Evolutionary conservation across 23 tunicate species (phyloP).

Genomic region (Clavelina lepadiformis): DNA sequence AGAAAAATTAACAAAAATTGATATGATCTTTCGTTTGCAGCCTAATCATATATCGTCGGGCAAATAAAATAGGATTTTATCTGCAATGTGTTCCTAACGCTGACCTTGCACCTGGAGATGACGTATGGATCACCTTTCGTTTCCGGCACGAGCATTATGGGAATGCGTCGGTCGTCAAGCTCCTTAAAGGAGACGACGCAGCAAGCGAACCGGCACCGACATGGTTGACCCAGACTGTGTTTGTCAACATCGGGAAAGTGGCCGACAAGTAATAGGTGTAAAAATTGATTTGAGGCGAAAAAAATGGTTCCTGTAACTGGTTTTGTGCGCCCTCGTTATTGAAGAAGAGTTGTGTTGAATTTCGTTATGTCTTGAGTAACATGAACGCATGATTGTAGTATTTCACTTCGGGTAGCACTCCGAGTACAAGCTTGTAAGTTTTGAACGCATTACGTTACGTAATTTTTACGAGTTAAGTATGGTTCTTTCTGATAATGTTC

Average conservation of each 20-base stretch:
- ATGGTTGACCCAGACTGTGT: conserved; percentile 57
- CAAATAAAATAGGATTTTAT: conserved; percentile 71
- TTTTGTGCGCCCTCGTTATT: too few species aligned
- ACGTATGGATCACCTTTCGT: conserved; percentile 62
- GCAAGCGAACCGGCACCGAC: conserved; percentile 33
- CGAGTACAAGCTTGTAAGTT: too few species aligned
- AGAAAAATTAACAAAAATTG: not conserved
- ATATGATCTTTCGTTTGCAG: conserved; percentile 1
- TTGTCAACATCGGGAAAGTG: conserved; percentile 57
- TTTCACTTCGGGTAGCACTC: too few species aligned
- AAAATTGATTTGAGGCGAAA: too few species aligned
- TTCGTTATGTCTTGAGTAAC: too few species aligned
- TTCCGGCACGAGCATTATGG: conserved; percentile 67
- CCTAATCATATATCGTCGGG: conserved; percentile 53
- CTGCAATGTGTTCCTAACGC: conserved; percentile 43
- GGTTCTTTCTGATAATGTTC: too few species aligned
- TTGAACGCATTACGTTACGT: too few species aligned
- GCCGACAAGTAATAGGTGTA: too few species aligned
- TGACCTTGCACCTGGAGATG: conserved; percentile 33
- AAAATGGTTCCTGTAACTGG: too few species aligned
- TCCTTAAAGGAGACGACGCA: conserved; percentile 31
- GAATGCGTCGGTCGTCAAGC: conserved; percentile 26
- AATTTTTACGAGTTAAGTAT: too few species aligned
- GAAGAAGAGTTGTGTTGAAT: too few species aligned
- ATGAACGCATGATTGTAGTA: too few species aligned